Conservation (phyloP, 2,888 invertebrate species). For the Thera obeliscata region DNA sequence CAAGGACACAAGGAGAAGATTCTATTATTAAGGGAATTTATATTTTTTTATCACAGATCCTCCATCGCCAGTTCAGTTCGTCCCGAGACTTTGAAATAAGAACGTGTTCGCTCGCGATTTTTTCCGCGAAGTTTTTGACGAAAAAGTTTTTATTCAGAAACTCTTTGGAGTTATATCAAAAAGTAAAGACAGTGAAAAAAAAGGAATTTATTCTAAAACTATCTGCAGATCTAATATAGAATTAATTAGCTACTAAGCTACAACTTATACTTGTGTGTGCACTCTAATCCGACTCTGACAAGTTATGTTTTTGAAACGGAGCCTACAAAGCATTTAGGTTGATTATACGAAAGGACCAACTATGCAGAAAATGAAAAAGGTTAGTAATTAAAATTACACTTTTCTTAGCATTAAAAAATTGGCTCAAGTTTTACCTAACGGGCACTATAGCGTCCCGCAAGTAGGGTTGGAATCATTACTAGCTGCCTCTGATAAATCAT, state of each 20-base stretch:
- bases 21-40: neutral
- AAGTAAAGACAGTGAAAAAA: neutral
- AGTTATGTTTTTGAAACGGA: neutral
- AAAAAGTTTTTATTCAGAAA: slow-evolving; percentile 14
- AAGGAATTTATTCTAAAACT: neutral
- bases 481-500: too few relatives aligned
- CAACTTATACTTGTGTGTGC: neutral
- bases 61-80: slow-evolving; percentile 33
- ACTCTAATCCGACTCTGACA: neutral
- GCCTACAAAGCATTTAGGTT: too few relatives aligned
- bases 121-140: slow-evolving; percentile 23
- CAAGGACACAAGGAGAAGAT: slow-evolving; percentile 7
- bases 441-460: too few relatives aligned
- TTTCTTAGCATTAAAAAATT: too few relatives aligned
- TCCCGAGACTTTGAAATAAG: slow-evolving; percentile 30
- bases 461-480: too few relatives aligned
- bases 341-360: too few relatives aligned
- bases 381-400: too few relatives aligned
- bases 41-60: slow-evolving; percentile 33
- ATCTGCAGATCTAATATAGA: neutral
- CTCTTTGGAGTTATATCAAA: neutral
- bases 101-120: slow-evolving; percentile 12
- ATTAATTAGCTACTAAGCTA: neutral
- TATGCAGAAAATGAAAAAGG: too few relatives aligned
- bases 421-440: too few relatives aligned